Evolutionary conservation across 64 coral and sea anemone genomes (phyloP), one percentile per base, ranked within the genome.

Genomic region (Cladopsammia gracilis): DNA sequence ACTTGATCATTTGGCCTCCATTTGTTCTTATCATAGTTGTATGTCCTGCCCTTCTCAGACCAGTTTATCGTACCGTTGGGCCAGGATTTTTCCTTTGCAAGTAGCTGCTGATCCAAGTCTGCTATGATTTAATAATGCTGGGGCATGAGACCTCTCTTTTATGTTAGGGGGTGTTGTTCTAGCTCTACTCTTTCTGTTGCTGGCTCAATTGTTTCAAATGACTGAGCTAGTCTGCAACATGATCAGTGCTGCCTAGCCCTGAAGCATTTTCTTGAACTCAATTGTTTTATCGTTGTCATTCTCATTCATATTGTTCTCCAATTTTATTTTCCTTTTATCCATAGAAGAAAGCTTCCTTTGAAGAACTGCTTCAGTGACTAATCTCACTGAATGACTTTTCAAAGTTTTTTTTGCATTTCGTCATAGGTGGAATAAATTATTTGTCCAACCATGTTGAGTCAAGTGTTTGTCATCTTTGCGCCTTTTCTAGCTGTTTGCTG

Each of bases 341-440:
- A 90, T 76, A 90, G 88, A 76, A 44, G 76, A 90, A 23, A 90
- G 76, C 56, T 90, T 82, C 57, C 45, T 90, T 65, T 81, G 18
- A 49, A 90, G 64, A 15, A 47, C 34, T 26, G 88, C 76, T 20
- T 90, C 88, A 79, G 60, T 51, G 20, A 74, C 67, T 5, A 88
- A 74, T 75, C 1, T 88, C 67, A 58, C 20, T 54, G 2, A 73
- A 15, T 1, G 70, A 34, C 64, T 88, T 79, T 75, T 51, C 88
- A 90, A 90, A 80, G 25, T 81, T 90, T n/a, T 56, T 62, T 52
- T 90, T 70, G 45, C 75, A 90, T 79, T 79, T 90, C 75, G 76
- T 90, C 77, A 66, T 88, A 88, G 56, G 74, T 80, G 19, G 88
- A 79, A 81, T 53, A 90, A 79, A 90, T 90, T 20, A 13, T 14